These are phyloP conservation scores for Sthenelais limicola DNA, from an alignment of 2,888 invertebrate species.

Conservation along the genomic window DNA sequence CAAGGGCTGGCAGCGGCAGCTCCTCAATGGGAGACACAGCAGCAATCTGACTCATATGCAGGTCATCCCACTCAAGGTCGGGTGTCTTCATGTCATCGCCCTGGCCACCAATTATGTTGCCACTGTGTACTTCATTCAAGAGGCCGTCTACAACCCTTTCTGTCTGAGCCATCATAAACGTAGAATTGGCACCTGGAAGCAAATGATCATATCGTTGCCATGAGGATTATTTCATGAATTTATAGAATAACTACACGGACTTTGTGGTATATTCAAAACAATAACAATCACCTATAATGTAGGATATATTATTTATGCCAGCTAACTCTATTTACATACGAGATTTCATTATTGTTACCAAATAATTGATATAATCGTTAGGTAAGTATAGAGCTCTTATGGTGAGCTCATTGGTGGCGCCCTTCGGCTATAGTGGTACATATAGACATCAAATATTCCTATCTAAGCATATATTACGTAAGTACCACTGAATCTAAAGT, in stretches of 20 bases:
- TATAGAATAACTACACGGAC: too few relatives aligned
- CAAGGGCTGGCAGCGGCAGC: not conserved
- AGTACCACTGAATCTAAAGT: not conserved
- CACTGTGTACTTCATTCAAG: slow-evolving; percentile 61
- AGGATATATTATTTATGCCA: not conserved
- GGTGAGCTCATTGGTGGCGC: too few relatives aligned
- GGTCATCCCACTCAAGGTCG: slow-evolving; percentile 33
- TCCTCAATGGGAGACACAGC: slow-evolving; percentile 25
- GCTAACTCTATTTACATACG: too few relatives aligned
- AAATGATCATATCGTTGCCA: too few relatives aligned
- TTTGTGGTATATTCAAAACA: not conserved
- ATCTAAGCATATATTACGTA: too few relatives aligned
- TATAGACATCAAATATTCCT: too few relatives aligned
- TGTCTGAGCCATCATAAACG: slow-evolving; percentile 57
- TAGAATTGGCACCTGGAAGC: slow-evolving; percentile 61
- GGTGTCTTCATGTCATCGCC: slow-evolving; percentile 27
- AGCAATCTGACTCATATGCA: slow-evolving; percentile 28
- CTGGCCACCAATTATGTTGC: slow-evolving; percentile 49
- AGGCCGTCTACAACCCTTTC: slow-evolving; percentile 59
- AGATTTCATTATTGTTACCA: too few relatives aligned
- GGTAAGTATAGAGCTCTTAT: too few relatives aligned
- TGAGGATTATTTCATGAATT: not conserved
- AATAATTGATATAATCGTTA: too few relatives aligned
- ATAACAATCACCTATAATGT: not conserved
- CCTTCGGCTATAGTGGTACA: too few relatives aligned